Evolutionary conservation across 2,888 invertebrate species (phyloP).

Genomic region (Nomada lathburiana): DNA sequence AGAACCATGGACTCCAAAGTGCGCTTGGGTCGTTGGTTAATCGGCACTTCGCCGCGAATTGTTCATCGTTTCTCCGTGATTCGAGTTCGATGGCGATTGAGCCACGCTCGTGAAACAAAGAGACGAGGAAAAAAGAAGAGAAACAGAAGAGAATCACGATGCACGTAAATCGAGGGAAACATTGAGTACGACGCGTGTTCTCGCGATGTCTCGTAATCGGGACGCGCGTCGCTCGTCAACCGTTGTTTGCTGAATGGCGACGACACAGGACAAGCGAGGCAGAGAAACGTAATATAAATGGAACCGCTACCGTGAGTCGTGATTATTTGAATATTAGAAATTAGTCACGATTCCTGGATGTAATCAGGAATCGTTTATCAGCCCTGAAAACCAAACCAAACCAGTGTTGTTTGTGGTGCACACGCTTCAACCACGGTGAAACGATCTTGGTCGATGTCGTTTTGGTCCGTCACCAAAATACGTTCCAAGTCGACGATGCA

Average conservation of each 20-base stretch:
- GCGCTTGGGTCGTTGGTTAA: background rate
- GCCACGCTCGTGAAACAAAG: background rate
- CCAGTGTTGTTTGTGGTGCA: background rate
- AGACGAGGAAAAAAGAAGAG: no score
- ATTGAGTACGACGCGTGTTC: constrained; percentile 42
- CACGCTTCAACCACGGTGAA: background rate
- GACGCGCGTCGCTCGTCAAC: constrained; percentile 29
- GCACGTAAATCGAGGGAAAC: background rate
- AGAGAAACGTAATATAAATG: constrained; percentile 9
- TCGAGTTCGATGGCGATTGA: constrained; percentile 37
- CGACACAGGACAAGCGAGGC: constrained; percentile 11
- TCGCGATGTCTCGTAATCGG: constrained; percentile 58
- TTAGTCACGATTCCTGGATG: background rate
- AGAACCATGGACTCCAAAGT: background rate
- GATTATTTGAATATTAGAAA: no score
- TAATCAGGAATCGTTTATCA: background rate
- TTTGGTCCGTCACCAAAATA: background rate
- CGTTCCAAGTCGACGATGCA: background rate
- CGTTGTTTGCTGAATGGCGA: constrained; percentile 12
- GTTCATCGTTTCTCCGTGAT: constrained; percentile 3
- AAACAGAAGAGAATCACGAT: background rate
- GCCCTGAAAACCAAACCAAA: no score
- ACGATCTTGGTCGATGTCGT: background rate
- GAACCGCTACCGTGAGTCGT: constrained; percentile 14
- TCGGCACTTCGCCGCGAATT: constrained; percentile 7